phyloP scores from a whole-genome alignment of 2,797 vertebrate genomes.

The Paramormyrops hopkinsi region DNA sequence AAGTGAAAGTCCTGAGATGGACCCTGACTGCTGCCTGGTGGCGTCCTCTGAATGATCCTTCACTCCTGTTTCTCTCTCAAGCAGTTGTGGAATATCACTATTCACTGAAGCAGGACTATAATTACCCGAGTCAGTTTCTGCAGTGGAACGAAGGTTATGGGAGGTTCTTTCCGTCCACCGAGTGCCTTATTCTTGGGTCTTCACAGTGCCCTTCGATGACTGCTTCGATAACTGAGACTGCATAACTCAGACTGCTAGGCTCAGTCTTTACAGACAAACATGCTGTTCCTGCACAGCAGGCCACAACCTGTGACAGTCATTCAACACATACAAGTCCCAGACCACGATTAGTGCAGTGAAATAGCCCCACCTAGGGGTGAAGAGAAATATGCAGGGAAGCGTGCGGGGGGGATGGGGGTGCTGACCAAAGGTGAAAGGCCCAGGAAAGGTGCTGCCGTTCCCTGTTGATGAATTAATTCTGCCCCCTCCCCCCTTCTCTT shows the following conservation, averaged over 20 bases:
- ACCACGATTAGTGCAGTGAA: not conserved
- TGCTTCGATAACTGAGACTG: not conserved
- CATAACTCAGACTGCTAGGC: not conserved
- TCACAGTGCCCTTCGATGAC: not conserved
- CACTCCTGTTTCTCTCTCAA: not conserved
- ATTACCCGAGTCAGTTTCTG: not conserved
- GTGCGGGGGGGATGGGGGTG: not conserved
- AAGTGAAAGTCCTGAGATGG: not conserved
- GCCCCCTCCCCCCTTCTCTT: not conserved
- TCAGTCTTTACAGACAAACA: not conserved
- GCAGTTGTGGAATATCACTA: not conserved
- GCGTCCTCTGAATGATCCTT: not conserved
- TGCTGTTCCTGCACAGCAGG: not conserved
- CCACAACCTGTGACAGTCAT: not conserved
- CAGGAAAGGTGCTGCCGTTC: not conserved
- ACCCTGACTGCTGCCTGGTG: not conserved
- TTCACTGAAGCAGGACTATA: constrained; percentile 2
- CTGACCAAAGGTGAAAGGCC: not conserved
- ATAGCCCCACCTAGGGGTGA: not conserved
- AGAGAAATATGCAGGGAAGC: not conserved
- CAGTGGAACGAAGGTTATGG: not conserved
- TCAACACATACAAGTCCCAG: not conserved
- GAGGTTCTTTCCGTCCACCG: not conserved
- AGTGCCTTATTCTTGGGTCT: not conserved
- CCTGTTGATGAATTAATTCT: not conserved